Conservation (phyloP, 2,797 vertebrate species). For the Adrianichthys oophorus region DNA sequence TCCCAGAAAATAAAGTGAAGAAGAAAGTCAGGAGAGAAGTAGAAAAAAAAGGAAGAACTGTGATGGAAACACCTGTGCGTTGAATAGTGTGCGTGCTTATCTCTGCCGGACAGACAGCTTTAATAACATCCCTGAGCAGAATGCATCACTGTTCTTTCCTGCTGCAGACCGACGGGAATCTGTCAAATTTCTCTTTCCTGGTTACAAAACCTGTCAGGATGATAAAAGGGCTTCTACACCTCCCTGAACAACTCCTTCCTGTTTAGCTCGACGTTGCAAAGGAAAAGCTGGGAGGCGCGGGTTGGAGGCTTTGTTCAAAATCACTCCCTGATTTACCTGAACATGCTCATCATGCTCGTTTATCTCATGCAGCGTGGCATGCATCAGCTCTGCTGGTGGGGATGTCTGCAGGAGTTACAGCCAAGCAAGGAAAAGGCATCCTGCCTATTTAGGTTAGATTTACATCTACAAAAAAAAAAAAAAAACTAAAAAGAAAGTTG, state of each 20-base stretch:
- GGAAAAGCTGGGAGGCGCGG: too few species aligned
- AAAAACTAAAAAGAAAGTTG: too few species aligned
- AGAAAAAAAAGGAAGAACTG: neutral
- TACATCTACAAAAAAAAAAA: too few species aligned
- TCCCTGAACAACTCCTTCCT: neutral
- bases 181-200: slow-evolving; percentile 1
- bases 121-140: slow-evolving; percentile 15
- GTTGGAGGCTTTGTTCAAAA: neutral
- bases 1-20: neutral
- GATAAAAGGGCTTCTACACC: neutral
- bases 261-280: neutral
- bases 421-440: too few species aligned
- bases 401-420: too few species aligned
- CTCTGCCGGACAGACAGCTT: slow-evolving; percentile 19
- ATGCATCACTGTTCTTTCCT: neutral
- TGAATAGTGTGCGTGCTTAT: slow-evolving; percentile 2
- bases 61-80: neutral
- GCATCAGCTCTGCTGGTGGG: too few species aligned
- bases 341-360: too few species aligned
- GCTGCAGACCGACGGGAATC: slow-evolving; percentile 5
- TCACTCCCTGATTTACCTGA: too few species aligned
- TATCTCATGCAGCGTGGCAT: too few species aligned
- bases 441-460: too few species aligned
- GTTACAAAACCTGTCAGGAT: slow-evolving; percentile 4
- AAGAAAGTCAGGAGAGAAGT: neutral